Evolutionary conservation across 2,113 vertebrate genomes (phyloP).

Genomic region (Hippopotamus amphibius): DNA sequence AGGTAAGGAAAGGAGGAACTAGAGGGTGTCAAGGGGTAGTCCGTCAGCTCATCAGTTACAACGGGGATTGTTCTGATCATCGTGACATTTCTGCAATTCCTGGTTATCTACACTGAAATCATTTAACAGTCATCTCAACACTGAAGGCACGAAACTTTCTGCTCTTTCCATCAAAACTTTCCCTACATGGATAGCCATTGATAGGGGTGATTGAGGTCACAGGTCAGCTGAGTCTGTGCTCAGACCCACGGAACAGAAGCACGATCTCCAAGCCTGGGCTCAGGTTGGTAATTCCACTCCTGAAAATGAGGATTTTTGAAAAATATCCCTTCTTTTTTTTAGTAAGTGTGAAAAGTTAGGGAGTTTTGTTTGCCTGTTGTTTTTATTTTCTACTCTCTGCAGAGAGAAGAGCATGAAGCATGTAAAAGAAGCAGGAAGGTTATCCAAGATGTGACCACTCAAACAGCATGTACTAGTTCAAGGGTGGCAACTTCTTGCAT

Average conservation of each 20-base stretch:
- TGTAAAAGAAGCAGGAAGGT: neutral
- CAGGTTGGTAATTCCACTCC: neutral
- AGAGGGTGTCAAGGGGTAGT: neutral
- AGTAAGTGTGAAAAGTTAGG: neutral
- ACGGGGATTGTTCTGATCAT: neutral
- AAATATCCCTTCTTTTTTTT: neutral
- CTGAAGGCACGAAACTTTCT: neutral
- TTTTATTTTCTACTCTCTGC: neutral
- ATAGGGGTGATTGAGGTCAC: neutral
- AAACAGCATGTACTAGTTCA: neutral
- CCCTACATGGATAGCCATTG: rapidly evolving
- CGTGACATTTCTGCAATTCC: neutral
- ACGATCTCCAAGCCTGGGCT: neutral
- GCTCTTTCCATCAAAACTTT: neutral
- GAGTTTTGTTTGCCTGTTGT: neutral
- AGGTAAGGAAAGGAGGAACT: neutral
- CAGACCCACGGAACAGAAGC: neutral
- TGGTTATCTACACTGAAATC: neutral
- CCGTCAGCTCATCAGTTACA: neutral
- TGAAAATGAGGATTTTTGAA: neutral
- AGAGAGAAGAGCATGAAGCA: neutral
- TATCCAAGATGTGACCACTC: neutral
- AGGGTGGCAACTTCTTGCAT: neutral
- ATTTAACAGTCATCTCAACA: neutral
- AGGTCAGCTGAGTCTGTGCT: neutral